These are phyloP conservation scores for Drosophila sproati DNA, from an alignment of 1,140 invertebrate species.

Conservation along the genomic window DNA sequence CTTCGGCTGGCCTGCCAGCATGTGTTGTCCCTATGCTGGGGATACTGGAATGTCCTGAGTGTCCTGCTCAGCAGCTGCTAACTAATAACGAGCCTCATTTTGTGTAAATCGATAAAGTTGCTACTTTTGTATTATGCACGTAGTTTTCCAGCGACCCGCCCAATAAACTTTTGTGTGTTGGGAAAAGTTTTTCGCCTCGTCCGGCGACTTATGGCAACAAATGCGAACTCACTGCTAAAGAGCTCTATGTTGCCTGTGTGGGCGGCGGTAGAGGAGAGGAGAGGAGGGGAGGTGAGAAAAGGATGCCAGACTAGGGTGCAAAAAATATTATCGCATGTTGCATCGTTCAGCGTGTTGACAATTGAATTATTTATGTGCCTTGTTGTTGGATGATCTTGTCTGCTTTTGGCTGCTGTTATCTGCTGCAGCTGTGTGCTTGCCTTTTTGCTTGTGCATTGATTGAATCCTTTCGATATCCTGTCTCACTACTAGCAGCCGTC, in stretches of 20 bases:
- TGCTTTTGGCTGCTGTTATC: conserved; percentile 7
- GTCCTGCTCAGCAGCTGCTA: conserved; percentile 31
- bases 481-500: neutral
- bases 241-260: neutral
- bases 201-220: conserved; percentile 36
- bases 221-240: conserved; percentile 7
- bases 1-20: neutral
- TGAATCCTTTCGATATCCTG: conserved; percentile 70
- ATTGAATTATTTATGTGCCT: conserved; percentile 82
- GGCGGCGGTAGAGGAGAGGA: neutral
- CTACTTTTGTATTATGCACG: conserved; percentile 54
- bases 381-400: conserved; percentile 40
- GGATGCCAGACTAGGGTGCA: neutral
- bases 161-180: conserved; percentile 53
- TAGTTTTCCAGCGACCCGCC: conserved; percentile 28
- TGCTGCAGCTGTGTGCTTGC: conserved; percentile 37
- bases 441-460: conserved; percentile 78
- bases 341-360: conserved; percentile 67
- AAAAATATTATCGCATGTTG: conserved; percentile 77
- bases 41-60: conserved; percentile 14
- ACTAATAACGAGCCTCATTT: conserved; percentile 80
- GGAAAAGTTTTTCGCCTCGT: conserved; percentile 56
- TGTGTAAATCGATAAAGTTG: conserved; percentile 80
- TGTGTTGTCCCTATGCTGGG: conserved; percentile 13
- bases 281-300: neutral